Conservation (phyloP, 2,113 vertebrate species). For the Smithornis capensis region DNA sequence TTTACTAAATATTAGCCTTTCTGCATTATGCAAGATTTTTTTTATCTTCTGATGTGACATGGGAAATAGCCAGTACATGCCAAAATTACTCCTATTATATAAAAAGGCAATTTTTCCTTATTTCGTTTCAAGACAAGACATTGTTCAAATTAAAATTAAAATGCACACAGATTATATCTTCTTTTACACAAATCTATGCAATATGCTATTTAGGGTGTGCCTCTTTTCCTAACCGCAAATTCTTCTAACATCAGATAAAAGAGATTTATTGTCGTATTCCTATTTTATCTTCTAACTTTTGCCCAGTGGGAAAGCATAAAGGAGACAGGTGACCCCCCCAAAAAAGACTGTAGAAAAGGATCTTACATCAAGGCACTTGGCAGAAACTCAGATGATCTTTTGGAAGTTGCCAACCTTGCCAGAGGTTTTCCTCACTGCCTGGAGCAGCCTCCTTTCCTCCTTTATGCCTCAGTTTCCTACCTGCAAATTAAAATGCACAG, state of each 20-base stretch:
- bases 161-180: conserved; percentile 33
- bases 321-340: conserved; percentile 17
- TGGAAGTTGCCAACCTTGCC: background rate
- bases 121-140: conserved; percentile 38
- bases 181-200: conserved; percentile 12
- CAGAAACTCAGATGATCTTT: background rate
- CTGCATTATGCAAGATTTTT: background rate
- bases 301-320: conserved; percentile 2
- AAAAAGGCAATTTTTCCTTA: conserved; percentile 33
- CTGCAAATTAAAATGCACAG: background rate
- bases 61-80: background rate
- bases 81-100: conserved; percentile 10
- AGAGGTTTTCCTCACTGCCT: background rate
- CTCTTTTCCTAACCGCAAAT: background rate
- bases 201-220: conserved; percentile 38
- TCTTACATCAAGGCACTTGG: background rate
- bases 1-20: conserved; percentile 25
- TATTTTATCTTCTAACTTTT: conserved; percentile 44
- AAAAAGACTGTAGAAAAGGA: background rate
- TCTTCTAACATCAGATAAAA: conserved; percentile 50
- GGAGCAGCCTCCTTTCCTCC: background rate
- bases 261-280: conserved; percentile 26
- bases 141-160: conserved; percentile 55
- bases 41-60: background rate
- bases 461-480: background rate